A percentile compares a stretch with the other conserved stretches of the same genome.
Evolutionary conservation across 2,888 invertebrate genomes (phyloP).

Genomic region (Tenthredo distinguenda): DNA sequence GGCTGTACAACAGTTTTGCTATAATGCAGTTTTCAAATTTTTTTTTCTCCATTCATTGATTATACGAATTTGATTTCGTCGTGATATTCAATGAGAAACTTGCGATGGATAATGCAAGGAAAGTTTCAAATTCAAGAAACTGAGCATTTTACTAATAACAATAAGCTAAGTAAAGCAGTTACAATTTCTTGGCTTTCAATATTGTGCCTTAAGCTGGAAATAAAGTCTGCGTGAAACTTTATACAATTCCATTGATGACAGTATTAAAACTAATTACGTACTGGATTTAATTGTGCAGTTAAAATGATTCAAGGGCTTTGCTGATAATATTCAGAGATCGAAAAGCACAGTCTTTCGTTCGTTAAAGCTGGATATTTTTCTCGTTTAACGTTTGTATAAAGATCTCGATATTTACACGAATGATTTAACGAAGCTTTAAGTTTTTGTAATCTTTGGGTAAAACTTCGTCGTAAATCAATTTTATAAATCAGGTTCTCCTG

Average conservation of each 20-base stretch:
- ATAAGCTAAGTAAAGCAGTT: slow-evolving; percentile 31
- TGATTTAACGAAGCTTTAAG: not conserved
- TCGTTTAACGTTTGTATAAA: not conserved
- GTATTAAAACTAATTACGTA: slow-evolving; percentile 31
- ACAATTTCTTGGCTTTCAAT: slow-evolving; percentile 39
- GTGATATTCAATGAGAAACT: slow-evolving; percentile 15
- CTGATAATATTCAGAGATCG: not conserved
- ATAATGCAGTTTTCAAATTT: not conserved
- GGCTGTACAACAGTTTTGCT: not conserved
- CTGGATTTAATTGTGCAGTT: slow-evolving; percentile 17
- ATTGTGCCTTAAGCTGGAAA: slow-evolving; percentile 47
- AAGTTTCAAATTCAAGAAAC: not conserved
- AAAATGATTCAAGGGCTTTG: not conserved
- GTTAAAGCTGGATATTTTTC: not conserved
- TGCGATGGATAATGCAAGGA: not conserved
- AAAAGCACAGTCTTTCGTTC: not conserved
- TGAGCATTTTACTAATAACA: not conserved
- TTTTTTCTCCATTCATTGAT: not conserved
- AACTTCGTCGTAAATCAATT: not conserved
- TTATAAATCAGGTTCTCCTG: not conserved
- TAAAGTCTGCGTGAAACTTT: slow-evolving; percentile 38
- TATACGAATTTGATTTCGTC: not conserved
- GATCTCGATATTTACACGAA: not conserved
- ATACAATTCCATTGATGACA: slow-evolving; percentile 24
- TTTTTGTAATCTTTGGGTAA: not conserved